These are phyloP conservation scores for Therioaphis trifolii DNA, from an alignment of 2,888 invertebrate species.

Conservation along the genomic window DNA sequence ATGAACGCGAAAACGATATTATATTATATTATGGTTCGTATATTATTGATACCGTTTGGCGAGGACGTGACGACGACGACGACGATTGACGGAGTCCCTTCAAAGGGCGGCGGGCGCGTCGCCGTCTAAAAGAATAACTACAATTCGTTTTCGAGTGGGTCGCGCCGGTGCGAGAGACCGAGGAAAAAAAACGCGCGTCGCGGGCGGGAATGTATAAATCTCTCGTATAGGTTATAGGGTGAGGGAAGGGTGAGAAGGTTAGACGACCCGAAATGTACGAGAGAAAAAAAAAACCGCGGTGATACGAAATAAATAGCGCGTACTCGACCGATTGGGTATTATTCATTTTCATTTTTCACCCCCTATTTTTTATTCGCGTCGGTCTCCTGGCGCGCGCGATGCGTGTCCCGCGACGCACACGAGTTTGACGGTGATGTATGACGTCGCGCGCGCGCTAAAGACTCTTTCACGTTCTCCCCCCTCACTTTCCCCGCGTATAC, in stretches of 20 bases:
- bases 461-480: background rate
- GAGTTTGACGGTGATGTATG: constrained; percentile 40
- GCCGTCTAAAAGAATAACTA: background rate
- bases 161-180: background rate
- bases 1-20: no score
- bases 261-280: no score
- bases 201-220: background rate
- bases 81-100: background rate
- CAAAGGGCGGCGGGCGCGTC: background rate
- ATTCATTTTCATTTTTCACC: constrained; percentile 11
- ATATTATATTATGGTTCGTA: no score
- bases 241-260: no score
- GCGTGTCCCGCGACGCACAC: background rate
- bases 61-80: background rate
- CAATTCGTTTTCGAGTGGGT: constrained; percentile 5
- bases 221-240: no score
- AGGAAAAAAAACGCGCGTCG: background rate
- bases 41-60: constrained; percentile 1
- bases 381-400: background rate
- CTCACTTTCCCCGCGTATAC: background rate
- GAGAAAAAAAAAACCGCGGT: background rate
- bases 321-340: constrained; percentile 30
- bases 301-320: background rate
- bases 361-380: background rate
- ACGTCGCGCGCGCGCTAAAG: constrained; percentile 10